Evolutionary conservation across 2,797 vertebrate species (phyloP).

Genomic region (Antrozous pallidus): DNA sequence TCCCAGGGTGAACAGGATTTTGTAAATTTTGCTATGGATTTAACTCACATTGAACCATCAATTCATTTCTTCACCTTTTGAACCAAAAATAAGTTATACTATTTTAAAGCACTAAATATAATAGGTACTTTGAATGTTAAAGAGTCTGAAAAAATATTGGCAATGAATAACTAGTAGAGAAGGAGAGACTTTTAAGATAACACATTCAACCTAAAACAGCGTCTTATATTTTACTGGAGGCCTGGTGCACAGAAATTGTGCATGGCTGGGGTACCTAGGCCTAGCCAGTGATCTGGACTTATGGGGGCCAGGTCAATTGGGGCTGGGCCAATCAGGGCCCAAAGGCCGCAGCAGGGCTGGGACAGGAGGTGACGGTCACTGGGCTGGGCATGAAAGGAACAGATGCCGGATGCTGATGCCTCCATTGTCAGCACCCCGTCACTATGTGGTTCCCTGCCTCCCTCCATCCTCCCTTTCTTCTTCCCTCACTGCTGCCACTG

Average conservation of each 20-base stretch:
- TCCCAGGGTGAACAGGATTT: background rate
- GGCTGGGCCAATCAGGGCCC: too few species aligned
- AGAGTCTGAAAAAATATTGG: background rate
- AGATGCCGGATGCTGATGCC: too few species aligned
- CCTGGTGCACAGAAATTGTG: too few species aligned
- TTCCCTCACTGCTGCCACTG: rapidly evolving
- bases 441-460: too few species aligned
- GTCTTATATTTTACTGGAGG: background rate
- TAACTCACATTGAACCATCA: conserved; percentile 2
- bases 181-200: background rate
- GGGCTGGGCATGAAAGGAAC: too few species aligned
- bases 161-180: background rate
- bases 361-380: too few species aligned
- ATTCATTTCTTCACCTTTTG: background rate
- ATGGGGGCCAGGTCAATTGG: too few species aligned
- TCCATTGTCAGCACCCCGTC: too few species aligned
- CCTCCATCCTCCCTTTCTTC: too few species aligned
- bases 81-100: background rate
- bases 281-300: too few species aligned
- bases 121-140: background rate
- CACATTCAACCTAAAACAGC: background rate
- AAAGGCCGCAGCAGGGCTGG: too few species aligned
- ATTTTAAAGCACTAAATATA: background rate
- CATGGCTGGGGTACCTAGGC: too few species aligned
- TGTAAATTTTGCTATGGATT: background rate